Percentiles rank a stretch among this genome's conserved stretches.
phyloP scores from a whole-genome alignment of 2,113 vertebrate species.

The Semnornis frantzii region DNA sequence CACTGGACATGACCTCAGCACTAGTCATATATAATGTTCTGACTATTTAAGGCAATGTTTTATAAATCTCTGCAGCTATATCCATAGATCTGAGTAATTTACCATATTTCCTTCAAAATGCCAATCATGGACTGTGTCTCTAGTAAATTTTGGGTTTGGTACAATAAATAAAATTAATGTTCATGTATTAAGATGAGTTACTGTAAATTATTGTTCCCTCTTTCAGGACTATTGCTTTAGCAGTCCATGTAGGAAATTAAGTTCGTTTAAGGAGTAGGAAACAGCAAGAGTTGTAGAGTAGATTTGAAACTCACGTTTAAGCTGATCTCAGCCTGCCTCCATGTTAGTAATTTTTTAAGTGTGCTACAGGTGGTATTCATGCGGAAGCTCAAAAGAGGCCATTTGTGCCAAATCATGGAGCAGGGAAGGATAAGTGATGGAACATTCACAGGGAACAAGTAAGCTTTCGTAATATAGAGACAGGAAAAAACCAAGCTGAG shows the following conservation, averaged over 20 bases:
- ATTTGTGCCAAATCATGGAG: background rate
- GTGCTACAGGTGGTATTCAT: slow-evolving; percentile 62
- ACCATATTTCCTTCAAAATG: slow-evolving; percentile 56
- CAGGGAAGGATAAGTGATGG: slow-evolving; percentile 1
- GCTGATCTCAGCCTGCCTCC: slow-evolving; percentile 46
- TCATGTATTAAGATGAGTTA: slow-evolving; percentile 16
- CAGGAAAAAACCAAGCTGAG: slow-evolving; percentile 21
- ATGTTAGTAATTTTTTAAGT: slow-evolving; percentile 44
- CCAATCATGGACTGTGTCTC: background rate
- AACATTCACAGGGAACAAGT: slow-evolving; percentile 56
- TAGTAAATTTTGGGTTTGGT: slow-evolving; percentile 25
- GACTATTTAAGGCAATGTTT: slow-evolving; percentile 19
- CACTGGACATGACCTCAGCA: slow-evolving; percentile 35
- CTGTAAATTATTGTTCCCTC: slow-evolving; percentile 46
- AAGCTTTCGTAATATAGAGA: slow-evolving; percentile 45
- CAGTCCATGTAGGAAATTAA: slow-evolving; percentile 55
- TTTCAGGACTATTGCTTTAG: slow-evolving; percentile 47
- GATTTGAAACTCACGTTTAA: slow-evolving; percentile 34
- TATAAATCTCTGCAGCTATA: slow-evolving; percentile 38
- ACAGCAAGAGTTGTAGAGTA: slow-evolving; percentile 19
- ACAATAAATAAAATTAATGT: slow-evolving; percentile 64
- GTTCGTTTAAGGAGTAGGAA: slow-evolving; percentile 22
- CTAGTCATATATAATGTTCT: background rate
- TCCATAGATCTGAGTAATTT: slow-evolving; percentile 44
- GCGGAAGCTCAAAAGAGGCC: slow-evolving; percentile 59